Evolutionary conservation across 2,888 invertebrate genomes (phyloP), one percentile per base, ranked within the genome.

Genomic region (Thyatira batis): DNA sequence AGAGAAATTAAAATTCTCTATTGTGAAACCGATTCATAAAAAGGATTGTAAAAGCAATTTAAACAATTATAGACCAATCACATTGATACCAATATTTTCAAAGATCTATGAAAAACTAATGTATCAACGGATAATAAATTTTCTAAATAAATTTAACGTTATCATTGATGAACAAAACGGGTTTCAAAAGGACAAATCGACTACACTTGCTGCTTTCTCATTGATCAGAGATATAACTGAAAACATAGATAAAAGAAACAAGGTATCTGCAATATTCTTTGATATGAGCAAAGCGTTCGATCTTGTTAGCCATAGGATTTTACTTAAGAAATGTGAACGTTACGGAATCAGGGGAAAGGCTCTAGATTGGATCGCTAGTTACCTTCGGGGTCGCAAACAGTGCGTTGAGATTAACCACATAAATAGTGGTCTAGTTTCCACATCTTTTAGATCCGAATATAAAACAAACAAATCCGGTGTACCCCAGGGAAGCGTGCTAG

Each of bases 221-320:
- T 17, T 58, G 10, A 39, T 49, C 9, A 52, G 55, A 39, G n/a
- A n/a, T 3, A 28, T 55, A 10, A n/a, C 50, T 9, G 17, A 28
- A 2, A 49, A 48, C 25, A 11, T 54, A 0, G 52, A 61, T 21
- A 30, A 33, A 17, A 30, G 50, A 13, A 51, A 9, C 27, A 50
- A 21, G 3, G 48, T 49, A n/a, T 39, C 52, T 8, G 55, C 9
- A 3, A 2, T 61, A 9, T 59, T 53, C 27, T 51, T 61, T 44
- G 57, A 61, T 27, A 53, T 61, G 51, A 46, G 27, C 1, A 58
- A 59, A 30, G 61, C 57, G 1, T 58, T 61, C 43, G 58, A 54
- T 21, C 56, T 28, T 48, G 61, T 57, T 23, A 23, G 23, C 3
- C 23, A 23, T 23, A 23, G 6, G 23, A 23, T 23, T 23, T 6